phyloP scores from a whole-genome alignment of 2,888 invertebrate genomes.

The Trissolcus brochymenae region DNA sequence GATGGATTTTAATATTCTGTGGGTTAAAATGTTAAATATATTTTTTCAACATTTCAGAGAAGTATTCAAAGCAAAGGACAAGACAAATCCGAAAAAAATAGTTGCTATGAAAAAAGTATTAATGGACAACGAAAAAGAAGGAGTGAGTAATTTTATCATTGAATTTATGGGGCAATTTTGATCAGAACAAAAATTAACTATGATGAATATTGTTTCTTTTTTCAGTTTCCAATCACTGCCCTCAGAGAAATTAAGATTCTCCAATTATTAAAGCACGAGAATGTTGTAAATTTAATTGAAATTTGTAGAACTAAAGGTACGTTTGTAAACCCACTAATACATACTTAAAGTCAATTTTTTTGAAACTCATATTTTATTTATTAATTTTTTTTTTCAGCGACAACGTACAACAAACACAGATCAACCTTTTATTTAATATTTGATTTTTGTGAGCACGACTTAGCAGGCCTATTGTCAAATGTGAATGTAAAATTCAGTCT shows the following conservation, averaged over 20 bases:
- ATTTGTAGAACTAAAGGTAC: slow-evolving; percentile 95
- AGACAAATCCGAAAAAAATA: slow-evolving; percentile 89
- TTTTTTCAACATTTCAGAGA: slow-evolving; percentile 81
- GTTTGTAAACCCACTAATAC: slow-evolving; percentile 66
- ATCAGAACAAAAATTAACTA: too few relatives aligned
- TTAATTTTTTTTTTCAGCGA: slow-evolving; percentile 23
- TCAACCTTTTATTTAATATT: slow-evolving; percentile 97
- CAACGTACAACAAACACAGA: slow-evolving; percentile 81
- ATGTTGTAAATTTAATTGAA: slow-evolving; percentile 97
- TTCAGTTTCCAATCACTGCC: slow-evolving; percentile 97
- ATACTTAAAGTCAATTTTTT: neutral
- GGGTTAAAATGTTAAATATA: neutral
- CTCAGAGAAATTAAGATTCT: slow-evolving; percentile 97
- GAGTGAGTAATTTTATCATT: slow-evolving; percentile 79
- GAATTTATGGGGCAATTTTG: too few relatives aligned
- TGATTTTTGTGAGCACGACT: slow-evolving; percentile 98
- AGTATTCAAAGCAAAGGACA: slow-evolving; percentile 97
- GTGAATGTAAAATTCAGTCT: slow-evolving; percentile 96
- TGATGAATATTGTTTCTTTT: neutral
- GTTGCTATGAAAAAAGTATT: slow-evolving; percentile 99
- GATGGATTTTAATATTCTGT: neutral
- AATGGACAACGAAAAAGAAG: slow-evolving; percentile 99
- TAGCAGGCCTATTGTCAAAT: slow-evolving; percentile 96
- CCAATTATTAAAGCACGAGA: slow-evolving; percentile 95
- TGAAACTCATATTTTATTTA: slow-evolving; percentile 1